phyloP scores from a whole-genome alignment of 2,888 invertebrate species.

The Ctena decussata region DNA sequence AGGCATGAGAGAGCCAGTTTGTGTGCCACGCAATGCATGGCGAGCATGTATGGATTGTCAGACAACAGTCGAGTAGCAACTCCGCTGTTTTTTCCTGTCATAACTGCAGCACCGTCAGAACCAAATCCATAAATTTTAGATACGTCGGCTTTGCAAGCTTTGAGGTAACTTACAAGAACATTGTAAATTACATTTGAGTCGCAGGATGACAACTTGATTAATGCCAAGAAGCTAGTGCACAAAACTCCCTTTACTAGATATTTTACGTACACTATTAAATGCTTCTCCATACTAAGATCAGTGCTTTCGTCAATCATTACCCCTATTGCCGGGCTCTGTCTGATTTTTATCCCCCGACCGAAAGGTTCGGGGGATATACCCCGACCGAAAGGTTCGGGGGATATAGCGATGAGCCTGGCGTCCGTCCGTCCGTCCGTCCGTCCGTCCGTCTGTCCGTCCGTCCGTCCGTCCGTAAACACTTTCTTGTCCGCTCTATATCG shows the following conservation, averaged over 20 bases:
- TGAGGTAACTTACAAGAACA: slow-evolving; percentile 31
- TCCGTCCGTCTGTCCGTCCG: no score
- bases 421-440: no score
- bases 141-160: slow-evolving; percentile 26
- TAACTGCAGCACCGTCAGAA: slow-evolving; percentile 47
- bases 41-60: slow-evolving; percentile 40
- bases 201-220: slow-evolving; percentile 26
- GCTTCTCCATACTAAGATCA: slow-evolving; percentile 37
- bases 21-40: slow-evolving; percentile 40
- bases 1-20: slow-evolving; percentile 39
- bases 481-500: no score
- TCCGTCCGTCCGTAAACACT: no score
- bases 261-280: slow-evolving; percentile 44
- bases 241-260: slow-evolving; percentile 20
- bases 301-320: slow-evolving; percentile 42
- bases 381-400: no score
- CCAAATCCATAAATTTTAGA: slow-evolving; percentile 34
- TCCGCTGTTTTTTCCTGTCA: slow-evolving; percentile 40
- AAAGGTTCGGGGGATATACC: no score
- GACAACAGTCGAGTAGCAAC: slow-evolving; percentile 24
- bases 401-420: no score
- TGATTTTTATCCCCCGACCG: no score
- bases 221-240: slow-evolving; percentile 31
- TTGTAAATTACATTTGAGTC: slow-evolving; percentile 34
- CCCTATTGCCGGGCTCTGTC: slow-evolving; percentile 33